Evolutionary conservation across 2,113 vertebrate species (phyloP), one percentile per base, ranked within the genome.

Genomic region (Argyrosomus japonicus): DNA sequence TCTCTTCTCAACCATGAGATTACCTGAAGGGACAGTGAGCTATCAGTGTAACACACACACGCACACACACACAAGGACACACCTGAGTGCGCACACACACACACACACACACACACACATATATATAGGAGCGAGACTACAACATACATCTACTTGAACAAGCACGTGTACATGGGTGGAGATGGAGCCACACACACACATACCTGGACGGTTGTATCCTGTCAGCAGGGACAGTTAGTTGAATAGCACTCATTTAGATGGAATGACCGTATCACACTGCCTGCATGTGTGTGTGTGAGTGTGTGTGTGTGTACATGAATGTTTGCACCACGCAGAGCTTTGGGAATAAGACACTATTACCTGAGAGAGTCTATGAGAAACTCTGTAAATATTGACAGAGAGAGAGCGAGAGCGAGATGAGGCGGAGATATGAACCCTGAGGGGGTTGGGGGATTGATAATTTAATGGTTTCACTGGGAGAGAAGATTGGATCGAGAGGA

Each of bases 371-470:
- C 84, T 75, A 70, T 88, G 68, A 82, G 82, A 88, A 88, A 76
- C 86, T 89, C 82, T 77, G 90, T 92, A 92, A 93, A 93, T 92
- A 93, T 92, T 93, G 90, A 90, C 87, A 64, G 73, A 81, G 75
- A 11, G 61, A 23, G 82, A 43, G 79, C 67, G 61, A 45, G 68
- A 6, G 74, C 0, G 85, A 83, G 83, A 87, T 82, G 90, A 88
- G 79, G 43, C 23, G 51, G 25, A 75, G 88, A 75, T 91, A 88
- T 89, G 87, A 89, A 88, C 81, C 89, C 84, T 63, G 71, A 76
- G 87, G 91, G 86, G 76, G 27, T 11, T 75, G 69, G 50, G 36
- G 82, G 77, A 78, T 86, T 90, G 87, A 87, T 91, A 87, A 91
- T 90, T 89, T 88, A 84, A 91, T 92, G 90, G 90, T 92, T 93